Conservation (phyloP, 1,140 invertebrate genomes). For the Andrena cerasifolii region DNA sequence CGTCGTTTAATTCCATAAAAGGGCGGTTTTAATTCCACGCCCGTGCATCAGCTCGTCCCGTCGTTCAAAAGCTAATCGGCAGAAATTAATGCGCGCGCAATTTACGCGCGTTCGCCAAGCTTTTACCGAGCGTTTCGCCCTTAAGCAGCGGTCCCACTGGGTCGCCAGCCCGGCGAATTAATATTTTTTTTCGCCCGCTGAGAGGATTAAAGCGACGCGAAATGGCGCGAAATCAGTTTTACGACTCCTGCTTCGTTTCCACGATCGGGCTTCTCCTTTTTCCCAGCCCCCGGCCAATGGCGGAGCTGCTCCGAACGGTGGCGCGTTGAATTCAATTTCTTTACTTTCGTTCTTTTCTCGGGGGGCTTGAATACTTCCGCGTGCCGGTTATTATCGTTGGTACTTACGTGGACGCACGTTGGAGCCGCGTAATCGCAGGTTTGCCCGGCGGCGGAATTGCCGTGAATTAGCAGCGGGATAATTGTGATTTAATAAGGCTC, state of each 20-base stretch:
- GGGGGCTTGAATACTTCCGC: background rate
- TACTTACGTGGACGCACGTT: background rate
- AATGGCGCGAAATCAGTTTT: constrained; percentile 16
- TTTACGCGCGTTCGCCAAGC: constrained; percentile 57
- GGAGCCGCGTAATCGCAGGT: background rate
- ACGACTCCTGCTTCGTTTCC: background rate
- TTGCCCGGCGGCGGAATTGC: no score
- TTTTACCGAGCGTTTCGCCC: constrained; percentile 46
- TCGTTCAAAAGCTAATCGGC: constrained; percentile 62
- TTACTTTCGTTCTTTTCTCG: background rate
- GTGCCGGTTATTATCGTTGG: background rate
- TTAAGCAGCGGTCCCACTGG: constrained; percentile 35
- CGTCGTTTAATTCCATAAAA: constrained; percentile 54
- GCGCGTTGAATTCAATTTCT: background rate
- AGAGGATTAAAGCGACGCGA: constrained; percentile 4
- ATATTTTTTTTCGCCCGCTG: background rate
- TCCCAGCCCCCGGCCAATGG: background rate
- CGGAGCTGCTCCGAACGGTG: background rate
- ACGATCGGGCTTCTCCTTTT: background rate
- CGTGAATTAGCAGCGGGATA: constrained; percentile 32
- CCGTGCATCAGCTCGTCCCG: constrained; percentile 49
- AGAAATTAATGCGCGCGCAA: constrained; percentile 56
- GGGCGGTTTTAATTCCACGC: constrained; percentile 42
- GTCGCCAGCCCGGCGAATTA: constrained; percentile 6
- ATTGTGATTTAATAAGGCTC: constrained; percentile 40